Evolutionary conservation across 2,888 invertebrate species (phyloP).

Genomic region (Dicyrtomina minuta): DNA sequence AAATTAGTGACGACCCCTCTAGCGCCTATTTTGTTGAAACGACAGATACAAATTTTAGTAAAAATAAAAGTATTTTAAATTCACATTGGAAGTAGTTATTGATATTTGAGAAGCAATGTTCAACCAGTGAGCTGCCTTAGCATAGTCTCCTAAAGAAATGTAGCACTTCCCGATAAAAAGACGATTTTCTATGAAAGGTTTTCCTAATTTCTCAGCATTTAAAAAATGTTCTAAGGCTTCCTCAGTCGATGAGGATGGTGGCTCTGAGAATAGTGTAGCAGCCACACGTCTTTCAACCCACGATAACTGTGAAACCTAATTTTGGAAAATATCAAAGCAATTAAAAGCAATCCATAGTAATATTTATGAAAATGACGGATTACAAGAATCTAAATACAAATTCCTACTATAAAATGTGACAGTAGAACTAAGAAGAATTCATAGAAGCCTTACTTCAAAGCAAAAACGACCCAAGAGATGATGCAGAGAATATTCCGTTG

Average conservation of each 20-base stretch:
- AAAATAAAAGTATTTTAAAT: slow-evolving; percentile 26
- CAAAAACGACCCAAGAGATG: slow-evolving; percentile 71
- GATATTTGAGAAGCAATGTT: slow-evolving; percentile 55
- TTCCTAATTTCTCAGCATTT: slow-evolving; percentile 61
- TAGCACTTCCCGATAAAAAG: slow-evolving; percentile 63
- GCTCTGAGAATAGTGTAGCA: slow-evolving; percentile 65
- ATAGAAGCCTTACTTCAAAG: slow-evolving; percentile 62
- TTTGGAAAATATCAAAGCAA: slow-evolving; percentile 5
- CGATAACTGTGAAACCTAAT: slow-evolving; percentile 62
- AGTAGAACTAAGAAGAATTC: slow-evolving; percentile 9
- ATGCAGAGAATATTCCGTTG: slow-evolving; percentile 65
- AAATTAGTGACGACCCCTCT: not conserved
- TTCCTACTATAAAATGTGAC: slow-evolving; percentile 14
- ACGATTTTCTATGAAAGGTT: slow-evolving; percentile 64
- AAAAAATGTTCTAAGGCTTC: slow-evolving; percentile 65
- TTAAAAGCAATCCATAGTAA: slow-evolving; percentile 15
- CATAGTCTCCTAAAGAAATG: slow-evolving; percentile 60
- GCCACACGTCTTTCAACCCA: slow-evolving; percentile 71
- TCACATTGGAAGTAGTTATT: slow-evolving; percentile 54
- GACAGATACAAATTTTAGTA: not conserved
- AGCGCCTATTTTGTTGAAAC: too few species aligned
- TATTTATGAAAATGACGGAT: too few species aligned
- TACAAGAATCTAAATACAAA: not conserved
- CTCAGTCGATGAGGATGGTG: slow-evolving; percentile 64
- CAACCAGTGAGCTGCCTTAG: slow-evolving; percentile 61